Conservation (phyloP, 2,888 invertebrate species). For the Macropis europaea region DNA sequence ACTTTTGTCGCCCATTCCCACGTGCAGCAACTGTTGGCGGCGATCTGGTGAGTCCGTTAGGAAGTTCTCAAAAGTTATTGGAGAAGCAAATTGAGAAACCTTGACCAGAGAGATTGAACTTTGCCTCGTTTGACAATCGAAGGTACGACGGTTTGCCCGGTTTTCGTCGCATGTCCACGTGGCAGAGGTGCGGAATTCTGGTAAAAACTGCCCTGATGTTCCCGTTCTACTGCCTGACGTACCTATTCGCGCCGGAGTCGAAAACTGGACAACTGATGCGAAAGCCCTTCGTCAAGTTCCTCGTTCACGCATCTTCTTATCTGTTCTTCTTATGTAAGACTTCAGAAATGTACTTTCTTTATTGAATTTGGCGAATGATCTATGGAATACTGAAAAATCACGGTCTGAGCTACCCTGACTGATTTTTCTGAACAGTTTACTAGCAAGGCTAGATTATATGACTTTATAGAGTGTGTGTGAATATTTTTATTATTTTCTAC, state of each 20-base stretch:
- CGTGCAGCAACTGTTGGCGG: constrained; percentile 94
- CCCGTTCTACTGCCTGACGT: constrained; percentile 92
- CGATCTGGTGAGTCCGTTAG: constrained; percentile 85
- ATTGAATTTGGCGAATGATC: no score
- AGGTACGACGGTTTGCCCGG: constrained; percentile 95
- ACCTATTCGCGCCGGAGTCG: constrained; percentile 92
- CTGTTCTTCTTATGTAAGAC: constrained; percentile 94
- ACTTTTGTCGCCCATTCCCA: constrained; percentile 98
- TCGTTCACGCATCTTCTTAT: constrained; percentile 96
- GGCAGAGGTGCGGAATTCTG: constrained; percentile 88
- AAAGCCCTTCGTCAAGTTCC: constrained; percentile 98
- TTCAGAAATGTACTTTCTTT: no score
- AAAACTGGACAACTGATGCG: constrained; percentile 90
- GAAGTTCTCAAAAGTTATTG: constrained; percentile 7
- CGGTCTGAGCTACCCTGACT: no score
- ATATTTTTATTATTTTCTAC: no score
- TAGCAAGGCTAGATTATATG: no score
- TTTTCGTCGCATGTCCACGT: constrained; percentile 90
- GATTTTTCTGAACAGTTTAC: no score
- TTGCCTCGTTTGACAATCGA: not conserved
- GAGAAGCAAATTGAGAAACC: not conserved
- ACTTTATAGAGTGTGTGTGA: no score
- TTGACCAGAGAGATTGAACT: not conserved
- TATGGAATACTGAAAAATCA: no score
- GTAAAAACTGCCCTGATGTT: constrained; percentile 90